phyloP scores from a whole-genome alignment of 2,113 vertebrate genomes.

The Megalops atlanticus region DNA sequence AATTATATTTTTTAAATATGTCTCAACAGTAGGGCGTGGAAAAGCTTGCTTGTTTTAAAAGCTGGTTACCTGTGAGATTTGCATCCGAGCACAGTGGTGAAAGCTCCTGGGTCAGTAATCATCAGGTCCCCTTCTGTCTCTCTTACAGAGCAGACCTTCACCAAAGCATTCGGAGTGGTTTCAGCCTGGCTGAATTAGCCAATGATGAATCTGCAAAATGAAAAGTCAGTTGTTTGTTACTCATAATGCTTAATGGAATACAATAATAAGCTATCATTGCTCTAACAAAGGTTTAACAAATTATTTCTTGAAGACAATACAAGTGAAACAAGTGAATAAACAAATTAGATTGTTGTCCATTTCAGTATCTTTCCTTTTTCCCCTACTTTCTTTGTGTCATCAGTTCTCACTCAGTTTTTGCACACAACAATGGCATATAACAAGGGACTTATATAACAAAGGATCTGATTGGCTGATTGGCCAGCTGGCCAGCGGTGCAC shows the following conservation, averaged over 20 bases:
- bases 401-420: constrained; percentile 15
- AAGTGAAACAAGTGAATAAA: neutral
- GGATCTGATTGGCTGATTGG: constrained; percentile 13
- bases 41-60: constrained; percentile 8
- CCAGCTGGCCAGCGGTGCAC: constrained; percentile 5
- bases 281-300: neutral
- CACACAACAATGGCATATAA: neutral
- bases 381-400: constrained; percentile 3
- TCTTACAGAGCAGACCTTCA: too few relatives aligned
- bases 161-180: too few relatives aligned
- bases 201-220: neutral
- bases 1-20: constrained; percentile 19
- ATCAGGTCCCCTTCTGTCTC: too few relatives aligned
- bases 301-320: neutral
- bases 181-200: neutral
- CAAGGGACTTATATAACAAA: constrained; percentile 2
- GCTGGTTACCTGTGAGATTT: neutral
- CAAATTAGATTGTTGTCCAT: neutral
- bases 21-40: neutral
- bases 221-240: neutral
- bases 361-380: neutral
- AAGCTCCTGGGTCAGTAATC: neutral
- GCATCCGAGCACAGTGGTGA: neutral
- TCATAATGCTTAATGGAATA: neutral
- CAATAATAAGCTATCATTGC: neutral